A percentile compares a stretch with the other conserved stretches of the same genome.
Evolutionary conservation across 2,888 invertebrate genomes (phyloP).

Genomic region (Rambutsinella grinnellia): DNA sequence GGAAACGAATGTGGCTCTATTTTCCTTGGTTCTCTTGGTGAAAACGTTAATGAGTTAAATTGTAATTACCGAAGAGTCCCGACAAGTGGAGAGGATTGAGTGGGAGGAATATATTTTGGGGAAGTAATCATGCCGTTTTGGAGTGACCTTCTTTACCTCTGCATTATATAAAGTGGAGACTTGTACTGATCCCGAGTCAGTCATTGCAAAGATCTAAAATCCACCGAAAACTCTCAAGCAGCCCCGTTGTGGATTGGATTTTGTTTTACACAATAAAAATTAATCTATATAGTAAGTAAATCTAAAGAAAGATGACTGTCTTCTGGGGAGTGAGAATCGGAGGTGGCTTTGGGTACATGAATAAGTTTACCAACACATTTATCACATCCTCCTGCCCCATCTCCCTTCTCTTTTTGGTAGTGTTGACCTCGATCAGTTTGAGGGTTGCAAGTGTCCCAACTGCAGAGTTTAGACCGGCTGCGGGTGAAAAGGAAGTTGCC

Average conservation of each 20-base stretch:
- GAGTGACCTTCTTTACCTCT: no score
- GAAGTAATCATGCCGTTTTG: no score
- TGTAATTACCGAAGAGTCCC: neutral
- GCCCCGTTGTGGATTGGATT: no score
- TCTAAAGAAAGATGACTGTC: neutral
- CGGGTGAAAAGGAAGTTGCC: neutral
- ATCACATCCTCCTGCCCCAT: neutral
- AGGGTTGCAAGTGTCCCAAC: neutral
- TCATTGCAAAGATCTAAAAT: no score
- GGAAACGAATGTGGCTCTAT: neutral
- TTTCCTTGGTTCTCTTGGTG: neutral
- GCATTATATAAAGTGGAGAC: no score
- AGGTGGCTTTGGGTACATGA: no score
- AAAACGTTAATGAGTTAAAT: neutral
- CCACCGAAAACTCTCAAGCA: no score
- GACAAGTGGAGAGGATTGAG: neutral
- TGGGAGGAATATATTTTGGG: neutral
- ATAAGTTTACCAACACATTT: neutral
- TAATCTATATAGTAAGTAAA: no score
- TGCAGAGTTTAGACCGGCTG: neutral
- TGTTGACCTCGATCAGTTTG: neutral
- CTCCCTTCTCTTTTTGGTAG: neutral
- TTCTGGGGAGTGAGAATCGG: neutral
- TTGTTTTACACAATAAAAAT: no score
- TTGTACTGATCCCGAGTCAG: no score